phyloP scores from a whole-genome alignment of 2,113 vertebrate species.

The Abramis brama region DNA sequence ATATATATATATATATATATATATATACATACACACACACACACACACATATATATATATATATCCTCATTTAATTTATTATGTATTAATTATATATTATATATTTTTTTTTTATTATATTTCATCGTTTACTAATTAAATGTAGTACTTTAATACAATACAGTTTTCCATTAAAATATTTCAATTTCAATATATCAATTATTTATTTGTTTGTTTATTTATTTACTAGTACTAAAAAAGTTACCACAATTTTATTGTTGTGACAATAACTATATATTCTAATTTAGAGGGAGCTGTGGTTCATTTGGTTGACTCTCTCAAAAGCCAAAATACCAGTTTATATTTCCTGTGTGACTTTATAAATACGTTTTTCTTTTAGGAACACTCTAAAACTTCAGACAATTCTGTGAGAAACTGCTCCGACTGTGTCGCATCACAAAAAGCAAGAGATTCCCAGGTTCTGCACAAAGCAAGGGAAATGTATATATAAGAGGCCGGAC shows the following conservation, averaged over 20 bases:
- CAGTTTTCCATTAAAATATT: no score
- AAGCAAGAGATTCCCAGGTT: background rate
- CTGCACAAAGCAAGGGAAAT: background rate
- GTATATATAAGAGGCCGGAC: constrained; percentile 3
- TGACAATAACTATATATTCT: background rate
- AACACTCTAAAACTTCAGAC: background rate
- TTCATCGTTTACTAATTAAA: no score
- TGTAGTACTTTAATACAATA: no score
- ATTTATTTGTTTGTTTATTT: no score
- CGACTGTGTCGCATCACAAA: background rate
- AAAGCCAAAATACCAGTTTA: background rate
- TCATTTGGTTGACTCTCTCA: background rate
- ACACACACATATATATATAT: no score
- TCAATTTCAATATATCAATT: no score
- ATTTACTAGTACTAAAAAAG: no score
- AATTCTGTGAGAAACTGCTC: background rate
- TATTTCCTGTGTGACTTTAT: background rate
- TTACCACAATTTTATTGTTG: background rate
- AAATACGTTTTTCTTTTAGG: background rate
- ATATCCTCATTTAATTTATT: no score
- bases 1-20: no score
- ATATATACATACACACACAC: no score
- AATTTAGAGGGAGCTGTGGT: background rate
- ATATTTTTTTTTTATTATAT: no score
- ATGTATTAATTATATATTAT: no score